A percentile compares a stretch with the other conserved stretches of the same genome.
phyloP scores from a whole-genome alignment of 1,140 invertebrate genomes.

The Drosophila insularis region DNA sequence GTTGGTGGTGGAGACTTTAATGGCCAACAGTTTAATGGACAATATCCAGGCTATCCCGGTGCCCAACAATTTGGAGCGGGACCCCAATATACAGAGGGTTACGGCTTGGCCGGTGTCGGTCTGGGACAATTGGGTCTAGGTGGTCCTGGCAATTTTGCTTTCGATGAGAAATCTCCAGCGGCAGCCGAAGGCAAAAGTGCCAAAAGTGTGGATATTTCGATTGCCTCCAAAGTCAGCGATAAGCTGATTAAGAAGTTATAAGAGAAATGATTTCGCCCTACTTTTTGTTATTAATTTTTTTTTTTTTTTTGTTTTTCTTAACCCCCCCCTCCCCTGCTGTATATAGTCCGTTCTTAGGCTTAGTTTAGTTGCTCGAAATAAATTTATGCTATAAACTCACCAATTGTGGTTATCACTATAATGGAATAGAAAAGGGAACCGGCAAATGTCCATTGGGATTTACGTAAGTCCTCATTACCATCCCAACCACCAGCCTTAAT shows the following conservation, averaged over 20 bases:
- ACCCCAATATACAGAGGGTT: conserved; percentile 73
- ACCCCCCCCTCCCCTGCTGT: conserved; percentile 11
- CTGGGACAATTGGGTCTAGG: conserved; percentile 54
- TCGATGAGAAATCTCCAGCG: conserved; percentile 51
- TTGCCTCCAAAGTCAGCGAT: conserved; percentile 52
- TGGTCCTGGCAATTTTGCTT: conserved; percentile 44
- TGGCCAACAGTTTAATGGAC: conserved; percentile 55
- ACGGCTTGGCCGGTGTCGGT: conserved; percentile 50
- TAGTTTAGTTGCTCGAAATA: conserved; percentile 44
- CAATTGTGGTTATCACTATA: conserved; percentile 98
- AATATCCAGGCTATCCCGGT: conserved; percentile 57
- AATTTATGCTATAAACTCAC: conserved; percentile 84
- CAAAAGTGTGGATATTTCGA: conserved; percentile 36
- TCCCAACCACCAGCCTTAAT: conserved; percentile 96
- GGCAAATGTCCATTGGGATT: conserved; percentile 94
- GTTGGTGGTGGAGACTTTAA: conserved; percentile 33
- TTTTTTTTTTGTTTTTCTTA: not conserved
- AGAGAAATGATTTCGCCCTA: not conserved
- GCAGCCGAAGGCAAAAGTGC: conserved; percentile 66
- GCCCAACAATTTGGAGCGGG: conserved; percentile 43
- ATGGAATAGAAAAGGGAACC: conserved; percentile 98
- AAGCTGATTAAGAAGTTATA: conserved; percentile 70
- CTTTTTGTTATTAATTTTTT: not conserved
- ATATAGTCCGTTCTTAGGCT: conserved; percentile 39
- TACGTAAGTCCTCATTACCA: conserved; percentile 90